Evolutionary conservation across 2,797 vertebrate species (phyloP).

Genomic region (Periparus ater): DNA sequence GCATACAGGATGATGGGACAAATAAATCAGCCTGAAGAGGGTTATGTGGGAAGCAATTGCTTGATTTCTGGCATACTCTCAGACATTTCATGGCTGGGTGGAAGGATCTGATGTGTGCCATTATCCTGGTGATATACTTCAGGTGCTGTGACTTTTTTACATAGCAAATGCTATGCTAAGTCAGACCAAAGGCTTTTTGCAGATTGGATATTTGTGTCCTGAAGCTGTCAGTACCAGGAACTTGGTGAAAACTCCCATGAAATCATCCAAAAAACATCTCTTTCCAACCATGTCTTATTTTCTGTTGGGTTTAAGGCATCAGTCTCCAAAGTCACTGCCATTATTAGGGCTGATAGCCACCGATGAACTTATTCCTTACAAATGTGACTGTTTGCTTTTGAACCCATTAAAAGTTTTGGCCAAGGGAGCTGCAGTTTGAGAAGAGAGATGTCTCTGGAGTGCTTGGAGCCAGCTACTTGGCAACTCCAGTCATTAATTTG

Average conservation of each 20-base stretch:
- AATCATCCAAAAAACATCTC: not conserved
- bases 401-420: not conserved
- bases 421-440: not conserved
- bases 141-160: not conserved
- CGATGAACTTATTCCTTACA: not conserved
- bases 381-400: not conserved
- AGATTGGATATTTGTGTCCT: not conserved
- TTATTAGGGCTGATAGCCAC: not conserved
- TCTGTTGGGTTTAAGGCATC: not conserved
- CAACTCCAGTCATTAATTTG: not conserved
- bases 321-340: not conserved
- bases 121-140: not conserved
- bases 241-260: not conserved
- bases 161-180: not conserved
- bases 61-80: not conserved
- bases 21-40: not conserved
- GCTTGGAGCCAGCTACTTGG: not conserved
- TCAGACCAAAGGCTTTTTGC: not conserved
- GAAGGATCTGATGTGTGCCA: not conserved
- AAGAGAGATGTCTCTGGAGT: not conserved
- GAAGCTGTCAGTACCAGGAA: not conserved
- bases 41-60: not conserved
- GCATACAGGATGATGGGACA: not conserved
- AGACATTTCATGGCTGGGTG: not conserved
- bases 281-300: not conserved